Evolutionary conservation across 2,888 invertebrate species (phyloP).

Genomic region (Tiliacea citrago): DNA sequence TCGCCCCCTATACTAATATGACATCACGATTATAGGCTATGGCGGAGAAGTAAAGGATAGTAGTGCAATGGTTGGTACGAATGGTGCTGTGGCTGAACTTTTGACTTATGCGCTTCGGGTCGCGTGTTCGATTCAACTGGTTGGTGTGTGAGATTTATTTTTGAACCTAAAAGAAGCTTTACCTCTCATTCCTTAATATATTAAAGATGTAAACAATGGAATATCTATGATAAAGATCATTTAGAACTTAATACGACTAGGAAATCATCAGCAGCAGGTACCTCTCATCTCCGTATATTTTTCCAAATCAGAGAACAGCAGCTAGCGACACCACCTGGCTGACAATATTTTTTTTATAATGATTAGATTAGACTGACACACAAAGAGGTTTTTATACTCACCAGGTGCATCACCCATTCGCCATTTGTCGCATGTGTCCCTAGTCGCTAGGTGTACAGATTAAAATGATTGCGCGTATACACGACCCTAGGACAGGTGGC

Average conservation of each 20-base stretch:
- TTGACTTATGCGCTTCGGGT: too few species aligned
- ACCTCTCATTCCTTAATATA: too few species aligned
- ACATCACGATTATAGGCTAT: conserved; percentile 6
- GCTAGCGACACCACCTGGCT: conserved; percentile 23
- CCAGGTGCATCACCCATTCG: conserved; percentile 43
- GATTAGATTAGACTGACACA: conserved; percentile 25
- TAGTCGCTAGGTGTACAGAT: conserved; percentile 50
- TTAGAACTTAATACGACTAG: too few species aligned
- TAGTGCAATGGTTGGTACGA: background rate
- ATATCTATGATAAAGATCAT: too few species aligned
- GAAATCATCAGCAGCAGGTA: background rate
- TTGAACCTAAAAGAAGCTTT: background rate
- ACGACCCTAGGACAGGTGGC: conserved; percentile 46
- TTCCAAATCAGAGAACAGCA: background rate
- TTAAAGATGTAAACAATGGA: too few species aligned
- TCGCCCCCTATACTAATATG: conserved; percentile 33
- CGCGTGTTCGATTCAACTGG: background rate
- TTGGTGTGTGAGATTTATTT: background rate
- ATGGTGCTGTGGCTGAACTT: background rate
- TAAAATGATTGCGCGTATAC: conserved; percentile 48
- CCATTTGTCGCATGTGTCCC: conserved; percentile 43
- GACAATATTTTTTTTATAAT: conserved; percentile 4
- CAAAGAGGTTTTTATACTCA: conserved; percentile 39
- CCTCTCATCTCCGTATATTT: background rate
- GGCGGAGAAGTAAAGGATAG: background rate